Percentiles rank a stretch among this genome's conserved stretches.
These are phyloP conservation scores for Harpagus bidentatus DNA, from an alignment of 2,113 vertebrate species.

Conservation along the genomic window DNA sequence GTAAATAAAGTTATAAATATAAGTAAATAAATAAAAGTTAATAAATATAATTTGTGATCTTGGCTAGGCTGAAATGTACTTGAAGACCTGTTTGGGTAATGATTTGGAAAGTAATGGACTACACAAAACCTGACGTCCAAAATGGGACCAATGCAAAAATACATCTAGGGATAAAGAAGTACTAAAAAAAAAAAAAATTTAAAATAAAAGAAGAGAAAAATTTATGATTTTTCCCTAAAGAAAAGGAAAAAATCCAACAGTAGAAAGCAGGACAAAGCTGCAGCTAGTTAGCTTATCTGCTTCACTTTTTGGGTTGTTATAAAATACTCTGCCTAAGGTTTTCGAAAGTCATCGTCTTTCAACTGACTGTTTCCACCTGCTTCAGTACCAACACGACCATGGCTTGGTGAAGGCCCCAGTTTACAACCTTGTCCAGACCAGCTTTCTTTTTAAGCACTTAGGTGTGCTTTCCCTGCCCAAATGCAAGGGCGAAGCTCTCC, in stretches of 20 bases:
- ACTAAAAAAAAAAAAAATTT: neutral
- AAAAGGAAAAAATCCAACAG: neutral
- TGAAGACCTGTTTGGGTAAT: neutral
- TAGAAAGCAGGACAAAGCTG: neutral
- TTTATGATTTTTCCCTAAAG: neutral
- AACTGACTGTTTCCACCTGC: neutral
- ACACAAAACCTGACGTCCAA: neutral
- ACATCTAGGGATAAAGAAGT: neutral
- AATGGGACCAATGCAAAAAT: neutral
- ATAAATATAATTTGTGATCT: neutral
- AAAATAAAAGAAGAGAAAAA: neutral
- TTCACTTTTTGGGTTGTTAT: neutral
- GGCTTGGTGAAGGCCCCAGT: neutral
- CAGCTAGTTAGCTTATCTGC: neutral
- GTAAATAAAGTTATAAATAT: neutral
- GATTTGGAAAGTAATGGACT: neutral
- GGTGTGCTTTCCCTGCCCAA: neutral
- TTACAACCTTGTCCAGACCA: neutral
- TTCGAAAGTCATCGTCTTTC: neutral
- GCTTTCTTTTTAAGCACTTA: neutral
- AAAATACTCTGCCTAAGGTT: neutral
- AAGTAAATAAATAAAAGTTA: neutral
- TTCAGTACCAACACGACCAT: neutral
- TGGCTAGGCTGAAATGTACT: neutral
- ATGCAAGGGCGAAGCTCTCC: neutral